Evolutionary conservation across 1,140 invertebrate species (phyloP).

Genomic region (Hirudo medicinalis): DNA sequence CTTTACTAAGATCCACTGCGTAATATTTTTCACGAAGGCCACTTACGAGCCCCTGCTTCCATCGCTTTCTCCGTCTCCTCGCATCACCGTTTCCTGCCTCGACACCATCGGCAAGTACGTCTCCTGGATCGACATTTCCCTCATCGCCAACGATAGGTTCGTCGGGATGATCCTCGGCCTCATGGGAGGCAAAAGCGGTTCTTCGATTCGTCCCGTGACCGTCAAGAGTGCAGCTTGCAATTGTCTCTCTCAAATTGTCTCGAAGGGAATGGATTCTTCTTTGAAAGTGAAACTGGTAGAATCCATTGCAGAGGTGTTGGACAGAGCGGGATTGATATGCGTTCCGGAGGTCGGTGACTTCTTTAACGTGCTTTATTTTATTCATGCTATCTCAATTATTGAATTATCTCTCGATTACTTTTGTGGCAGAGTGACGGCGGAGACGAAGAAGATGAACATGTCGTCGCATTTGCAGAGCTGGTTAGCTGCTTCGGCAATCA

Average conservation of each 20-base stretch:
- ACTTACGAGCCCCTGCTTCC: slow-evolving; percentile 41
- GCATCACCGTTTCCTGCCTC: slow-evolving; percentile 35
- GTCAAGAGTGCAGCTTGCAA: slow-evolving; percentile 46
- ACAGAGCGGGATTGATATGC: slow-evolving; percentile 38
- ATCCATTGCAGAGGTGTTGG: slow-evolving; percentile 44
- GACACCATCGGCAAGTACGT: slow-evolving; percentile 49
- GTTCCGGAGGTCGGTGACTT: background rate
- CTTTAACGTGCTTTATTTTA: slow-evolving; percentile 3
- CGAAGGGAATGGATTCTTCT: slow-evolving; percentile 50
- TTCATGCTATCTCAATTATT: slow-evolving; percentile 15
- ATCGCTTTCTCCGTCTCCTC: slow-evolving; percentile 40
- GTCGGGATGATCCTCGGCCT: slow-evolving; percentile 45
- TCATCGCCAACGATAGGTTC: slow-evolving; percentile 49
- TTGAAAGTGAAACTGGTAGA: slow-evolving; percentile 48
- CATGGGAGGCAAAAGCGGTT: slow-evolving; percentile 29
- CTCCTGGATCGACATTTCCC: slow-evolving; percentile 50
- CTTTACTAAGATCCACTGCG: background rate
- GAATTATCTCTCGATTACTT: slow-evolving; percentile 20
- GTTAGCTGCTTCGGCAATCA: slow-evolving; percentile 46
- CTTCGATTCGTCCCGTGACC: slow-evolving; percentile 16
- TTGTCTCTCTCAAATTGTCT: slow-evolving; percentile 47
- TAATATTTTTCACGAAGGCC: background rate
- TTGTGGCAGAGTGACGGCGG: background rate
- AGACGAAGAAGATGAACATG: slow-evolving; percentile 39
- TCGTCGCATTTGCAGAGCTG: slow-evolving; percentile 45